Evolutionary conservation across 2,888 invertebrate genomes (phyloP), one percentile per base, ranked within the genome.

Genomic region (Ormyrus pomaceus): DNA sequence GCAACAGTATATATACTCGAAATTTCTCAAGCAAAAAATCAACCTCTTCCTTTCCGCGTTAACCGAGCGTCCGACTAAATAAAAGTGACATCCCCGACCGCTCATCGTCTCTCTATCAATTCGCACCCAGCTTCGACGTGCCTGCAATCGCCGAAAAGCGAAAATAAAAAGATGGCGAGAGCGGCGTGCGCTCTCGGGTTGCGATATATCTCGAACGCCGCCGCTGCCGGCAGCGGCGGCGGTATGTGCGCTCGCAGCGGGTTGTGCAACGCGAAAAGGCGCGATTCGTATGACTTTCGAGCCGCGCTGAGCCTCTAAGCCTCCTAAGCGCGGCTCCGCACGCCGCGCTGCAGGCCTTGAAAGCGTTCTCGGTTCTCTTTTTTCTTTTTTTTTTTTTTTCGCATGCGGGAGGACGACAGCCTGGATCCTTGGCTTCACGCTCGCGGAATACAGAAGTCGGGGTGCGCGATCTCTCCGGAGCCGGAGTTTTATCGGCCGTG

Each of bases 261-360:
- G 75, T 79, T 74, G 79, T 79, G 78, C 78, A 79, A 79, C 68
- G 73, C 45, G 34, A 34, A 34, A 34, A 34, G 34, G 45, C 34
- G 11, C 64, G 58, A 73, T 78, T 71, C 64, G 77, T 70, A 70
- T 34, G 34, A 70, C 70, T 77, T 70, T 77, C 75, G 75, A 75
- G 53, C 45, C 48, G 59, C 55, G 45, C 34, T 34, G 34, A 34
- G 34, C 34, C 34, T 34, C 34, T 34, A 34, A 34, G 34, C 34
- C 34, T 3, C 34, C 34, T 34, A 34, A 34, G 34, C 34, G 34
- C 34, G 19, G 19, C 19, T 19, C 19, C 19, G 19, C 19, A 2
- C 19, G 34, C 34, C 34, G 34, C 34, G 34, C 4, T 4, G 34
- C 34, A 34, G 34, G 34, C 34, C 34, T 58, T 58, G 13, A 13